phyloP scores from a whole-genome alignment of 92 coral and sea anemone species.

The Muricea muricata region DNA sequence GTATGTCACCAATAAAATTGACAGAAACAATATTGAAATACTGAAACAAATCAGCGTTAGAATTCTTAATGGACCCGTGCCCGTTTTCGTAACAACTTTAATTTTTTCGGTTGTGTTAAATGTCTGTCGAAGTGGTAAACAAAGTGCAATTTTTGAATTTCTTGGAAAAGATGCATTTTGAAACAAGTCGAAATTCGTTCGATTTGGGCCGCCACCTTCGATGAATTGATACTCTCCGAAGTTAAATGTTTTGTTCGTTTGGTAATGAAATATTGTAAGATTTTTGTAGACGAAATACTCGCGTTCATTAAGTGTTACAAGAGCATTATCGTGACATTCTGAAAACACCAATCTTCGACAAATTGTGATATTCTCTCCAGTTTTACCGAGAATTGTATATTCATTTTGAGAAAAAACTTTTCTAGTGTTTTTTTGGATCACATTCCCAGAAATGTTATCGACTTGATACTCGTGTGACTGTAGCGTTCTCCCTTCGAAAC shows the following conservation, averaged over 20 bases:
- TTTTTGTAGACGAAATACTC: background rate
- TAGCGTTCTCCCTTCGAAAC: background rate
- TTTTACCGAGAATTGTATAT: background rate
- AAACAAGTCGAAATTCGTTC: background rate
- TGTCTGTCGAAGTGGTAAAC: background rate
- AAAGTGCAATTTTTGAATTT: background rate
- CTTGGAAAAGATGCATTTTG: background rate
- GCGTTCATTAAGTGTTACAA: background rate
- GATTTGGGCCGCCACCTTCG: background rate
- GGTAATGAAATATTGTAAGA: background rate
- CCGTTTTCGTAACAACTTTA: background rate
- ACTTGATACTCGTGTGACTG: background rate
- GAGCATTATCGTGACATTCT: background rate
- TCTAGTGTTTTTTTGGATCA: background rate
- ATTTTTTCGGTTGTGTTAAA: background rate
- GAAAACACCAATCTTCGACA: background rate
- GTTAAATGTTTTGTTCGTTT: background rate
- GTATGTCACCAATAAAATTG: background rate
- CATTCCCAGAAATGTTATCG: background rate
- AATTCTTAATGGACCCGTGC: background rate
- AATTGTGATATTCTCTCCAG: background rate
- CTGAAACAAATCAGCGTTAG: background rate
- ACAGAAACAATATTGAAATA: background rate
- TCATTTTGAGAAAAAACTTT: background rate
- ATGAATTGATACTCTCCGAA: background rate